phyloP scores from a whole-genome alignment of 2,113 vertebrate genomes.

The Fregetta grallaria region DNA sequence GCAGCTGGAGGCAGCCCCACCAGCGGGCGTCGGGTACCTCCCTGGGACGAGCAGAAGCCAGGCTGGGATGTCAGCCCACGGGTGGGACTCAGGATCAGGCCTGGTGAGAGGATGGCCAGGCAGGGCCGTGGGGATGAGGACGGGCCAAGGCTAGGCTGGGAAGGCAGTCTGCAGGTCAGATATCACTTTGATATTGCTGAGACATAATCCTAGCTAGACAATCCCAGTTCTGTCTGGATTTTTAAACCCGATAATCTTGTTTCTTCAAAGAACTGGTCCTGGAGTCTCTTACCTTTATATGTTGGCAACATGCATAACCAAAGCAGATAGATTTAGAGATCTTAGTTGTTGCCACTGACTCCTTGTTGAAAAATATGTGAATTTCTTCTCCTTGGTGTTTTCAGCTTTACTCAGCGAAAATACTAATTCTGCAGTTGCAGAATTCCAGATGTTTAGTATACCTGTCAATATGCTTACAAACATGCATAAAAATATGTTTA shows the following conservation, averaged over 20 bases:
- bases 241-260: background rate
- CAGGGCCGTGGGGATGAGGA: background rate
- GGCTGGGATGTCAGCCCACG: background rate
- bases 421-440: background rate
- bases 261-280: background rate
- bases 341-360: background rate
- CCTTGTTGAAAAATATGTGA: background rate
- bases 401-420: background rate
- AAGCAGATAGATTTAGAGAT: background rate
- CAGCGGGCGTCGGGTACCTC: background rate
- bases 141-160: background rate
- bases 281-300: background rate
- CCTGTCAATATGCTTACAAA: background rate
- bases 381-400: background rate
- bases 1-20: background rate
- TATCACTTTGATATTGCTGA: background rate
- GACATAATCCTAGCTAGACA: background rate
- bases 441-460: background rate
- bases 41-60: fast-evolving
- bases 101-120: fast-evolving
- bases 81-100: background rate
- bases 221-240: background rate
- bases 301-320: background rate
- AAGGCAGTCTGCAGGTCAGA: background rate
- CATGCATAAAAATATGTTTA: background rate